Conservation (phyloP, 1,140 invertebrate genomes). For the Hyles euphorbiae region DNA sequence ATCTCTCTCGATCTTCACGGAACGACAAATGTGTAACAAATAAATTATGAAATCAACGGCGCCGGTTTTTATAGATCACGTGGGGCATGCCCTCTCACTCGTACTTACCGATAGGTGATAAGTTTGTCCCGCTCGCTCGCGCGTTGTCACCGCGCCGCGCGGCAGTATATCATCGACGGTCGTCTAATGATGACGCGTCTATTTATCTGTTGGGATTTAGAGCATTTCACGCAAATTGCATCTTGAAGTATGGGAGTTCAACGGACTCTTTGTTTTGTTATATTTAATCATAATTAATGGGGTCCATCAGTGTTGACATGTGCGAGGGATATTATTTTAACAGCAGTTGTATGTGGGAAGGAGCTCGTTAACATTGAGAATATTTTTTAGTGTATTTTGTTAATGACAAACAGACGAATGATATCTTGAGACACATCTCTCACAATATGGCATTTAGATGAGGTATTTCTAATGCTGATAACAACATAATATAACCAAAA, state of each 20-base stretch:
- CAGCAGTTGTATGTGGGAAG: too few species aligned
- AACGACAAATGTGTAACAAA: slow-evolving; percentile 75
- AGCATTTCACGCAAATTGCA: slow-evolving; percentile 42
- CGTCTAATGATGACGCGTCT: slow-evolving; percentile 62
- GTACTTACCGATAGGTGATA: slow-evolving; percentile 14
- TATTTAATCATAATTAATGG: slow-evolving; percentile 14
- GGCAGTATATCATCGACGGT: slow-evolving; percentile 63
- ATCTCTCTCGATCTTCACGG: slow-evolving; percentile 71
- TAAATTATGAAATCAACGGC: slow-evolving; percentile 75
- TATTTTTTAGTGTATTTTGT: too few species aligned
- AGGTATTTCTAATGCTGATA: too few species aligned
- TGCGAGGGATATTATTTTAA: too few species aligned
- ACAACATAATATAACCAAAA: too few species aligned
- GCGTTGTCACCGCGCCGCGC: slow-evolving; percentile 51
- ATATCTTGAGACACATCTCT: too few species aligned
- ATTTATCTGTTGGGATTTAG: slow-evolving; percentile 58
- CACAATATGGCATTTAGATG: too few species aligned
- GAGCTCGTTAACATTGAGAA: too few species aligned
- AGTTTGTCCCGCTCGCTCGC: slow-evolving; percentile 38
- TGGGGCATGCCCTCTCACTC: slow-evolving; percentile 40
- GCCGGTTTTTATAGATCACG: slow-evolving; percentile 60
- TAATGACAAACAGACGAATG: too few species aligned
- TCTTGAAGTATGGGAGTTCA: slow-evolving; percentile 44
- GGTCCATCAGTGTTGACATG: background rate
- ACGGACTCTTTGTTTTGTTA: slow-evolving; percentile 29